Evolutionary conservation across 1,140 invertebrate species (phyloP).

Genomic region (Heliconius hermathena): DNA sequence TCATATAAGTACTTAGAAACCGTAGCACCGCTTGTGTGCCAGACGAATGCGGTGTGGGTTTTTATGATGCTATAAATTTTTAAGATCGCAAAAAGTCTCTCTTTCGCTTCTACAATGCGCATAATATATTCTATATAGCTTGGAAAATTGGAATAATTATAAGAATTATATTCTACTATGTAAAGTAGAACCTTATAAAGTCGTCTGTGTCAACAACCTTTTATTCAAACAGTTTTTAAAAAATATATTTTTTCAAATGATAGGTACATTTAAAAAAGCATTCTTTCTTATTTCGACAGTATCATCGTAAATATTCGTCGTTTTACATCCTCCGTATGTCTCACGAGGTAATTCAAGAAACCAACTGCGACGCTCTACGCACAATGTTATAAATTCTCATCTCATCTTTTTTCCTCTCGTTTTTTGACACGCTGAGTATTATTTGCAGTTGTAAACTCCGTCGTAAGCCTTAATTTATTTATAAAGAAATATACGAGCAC

Average conservation of each 20-base stretch:
- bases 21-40: slow-evolving; percentile 46
- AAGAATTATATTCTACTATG: background rate
- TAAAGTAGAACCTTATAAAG: too few relatives aligned
- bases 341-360: slow-evolving; percentile 27
- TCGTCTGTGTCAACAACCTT: too few relatives aligned
- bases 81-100: slow-evolving; percentile 72
- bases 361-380: slow-evolving; percentile 8
- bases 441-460: slow-evolving; percentile 16
- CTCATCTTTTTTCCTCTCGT: slow-evolving; percentile 23
- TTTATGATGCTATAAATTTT: slow-evolving; percentile 77
- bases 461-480: slow-evolving; percentile 18
- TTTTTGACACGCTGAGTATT: slow-evolving; percentile 25
- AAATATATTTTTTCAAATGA: background rate
- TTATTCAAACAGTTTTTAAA: background rate
- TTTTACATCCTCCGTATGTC: slow-evolving; percentile 18
- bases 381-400: slow-evolving; percentile 25
- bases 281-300: slow-evolving; percentile 3
- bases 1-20: slow-evolving; percentile 60
- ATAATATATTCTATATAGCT: slow-evolving; percentile 46
- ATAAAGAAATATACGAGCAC: slow-evolving; percentile 21
- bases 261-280: background rate
- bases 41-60: slow-evolving; percentile 60
- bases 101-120: slow-evolving; percentile 50
- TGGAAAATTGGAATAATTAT: background rate
- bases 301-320: slow-evolving; percentile 16